Evolutionary conservation across 1,140 invertebrate genomes (phyloP).

Genomic region (Eulimnadia texana): DNA sequence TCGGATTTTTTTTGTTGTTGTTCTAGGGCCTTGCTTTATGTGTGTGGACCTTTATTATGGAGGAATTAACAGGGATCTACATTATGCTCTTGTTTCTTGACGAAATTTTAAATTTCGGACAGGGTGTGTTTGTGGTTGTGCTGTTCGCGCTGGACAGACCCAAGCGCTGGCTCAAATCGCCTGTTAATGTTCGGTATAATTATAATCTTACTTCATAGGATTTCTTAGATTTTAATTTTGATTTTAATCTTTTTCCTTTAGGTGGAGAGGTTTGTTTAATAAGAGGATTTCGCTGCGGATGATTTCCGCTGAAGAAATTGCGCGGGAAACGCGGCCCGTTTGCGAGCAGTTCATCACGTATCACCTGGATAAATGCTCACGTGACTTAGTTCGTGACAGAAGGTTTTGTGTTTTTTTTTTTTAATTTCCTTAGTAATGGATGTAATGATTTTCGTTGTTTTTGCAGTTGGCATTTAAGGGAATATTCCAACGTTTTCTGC

Average conservation of each 20-base stretch:
- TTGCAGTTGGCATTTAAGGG: conserved; percentile 48
- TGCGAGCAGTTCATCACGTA: conserved; percentile 79
- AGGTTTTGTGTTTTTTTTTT: conserved; percentile 30
- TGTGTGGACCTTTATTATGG: conserved; percentile 69
- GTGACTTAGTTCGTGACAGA: conserved; percentile 59
- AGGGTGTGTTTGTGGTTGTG: conserved; percentile 65
- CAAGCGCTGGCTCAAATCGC: conserved; percentile 34
- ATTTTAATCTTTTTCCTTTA: not conserved
- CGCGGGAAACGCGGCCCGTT: conserved; percentile 57
- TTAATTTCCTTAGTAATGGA: not conserved
- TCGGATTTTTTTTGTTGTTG: not conserved
- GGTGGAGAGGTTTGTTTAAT: not conserved
- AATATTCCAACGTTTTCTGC: conserved; percentile 63
- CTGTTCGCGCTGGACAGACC: conserved; percentile 69
- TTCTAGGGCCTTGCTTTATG: conserved; percentile 64
- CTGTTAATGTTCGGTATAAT: not conserved
- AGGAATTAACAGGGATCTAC: conserved; percentile 73
- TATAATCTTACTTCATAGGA: too few species aligned
- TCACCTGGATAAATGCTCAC: conserved; percentile 62
- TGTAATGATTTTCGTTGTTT: conserved; percentile 9
- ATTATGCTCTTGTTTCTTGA: conserved; percentile 82
- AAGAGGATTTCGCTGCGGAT: not conserved
- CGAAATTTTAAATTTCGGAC: conserved; percentile 72
- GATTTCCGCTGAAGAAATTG: conserved; percentile 40
- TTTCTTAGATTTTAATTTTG: not conserved